Percentiles rank a stretch among this genome's conserved stretches.
Conservation (phyloP, 2,797 vertebrate genomes). For the Poeciliopsis presidionis region DNA sequence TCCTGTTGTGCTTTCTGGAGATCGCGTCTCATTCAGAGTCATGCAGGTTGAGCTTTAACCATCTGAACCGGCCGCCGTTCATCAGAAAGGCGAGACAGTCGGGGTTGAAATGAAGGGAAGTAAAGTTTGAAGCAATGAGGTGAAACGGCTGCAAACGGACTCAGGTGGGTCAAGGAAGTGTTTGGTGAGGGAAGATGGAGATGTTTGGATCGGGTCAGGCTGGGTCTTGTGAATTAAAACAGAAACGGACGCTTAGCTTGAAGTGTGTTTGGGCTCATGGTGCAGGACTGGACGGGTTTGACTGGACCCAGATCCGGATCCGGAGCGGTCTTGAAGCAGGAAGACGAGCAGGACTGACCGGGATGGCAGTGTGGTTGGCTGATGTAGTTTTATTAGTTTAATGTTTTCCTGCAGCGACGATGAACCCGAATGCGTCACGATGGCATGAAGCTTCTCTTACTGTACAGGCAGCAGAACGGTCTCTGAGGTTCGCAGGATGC, state of each 20-base stretch:
- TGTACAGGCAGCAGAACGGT: background rate
- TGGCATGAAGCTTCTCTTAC: background rate
- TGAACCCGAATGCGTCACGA: conserved; percentile 21
- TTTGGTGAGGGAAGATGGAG: background rate
- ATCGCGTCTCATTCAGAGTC: background rate
- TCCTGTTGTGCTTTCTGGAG: background rate
- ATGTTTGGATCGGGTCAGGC: background rate
- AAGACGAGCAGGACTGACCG: conserved; percentile 46
- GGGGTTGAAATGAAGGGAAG: conserved; percentile 36
- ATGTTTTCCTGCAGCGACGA: conserved; percentile 12
- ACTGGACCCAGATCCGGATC: conserved; percentile 11
- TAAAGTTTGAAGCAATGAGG: conserved; percentile 56
- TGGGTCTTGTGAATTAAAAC: conserved; percentile 2
- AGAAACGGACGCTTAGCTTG: background rate
- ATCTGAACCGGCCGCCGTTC: background rate
- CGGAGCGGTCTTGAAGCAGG: conserved; percentile 32
- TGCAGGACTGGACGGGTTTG: conserved; percentile 24
- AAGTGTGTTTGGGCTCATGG: conserved; percentile 33
- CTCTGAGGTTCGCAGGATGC: conserved; percentile 3
- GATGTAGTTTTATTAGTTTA: conserved; percentile 13
- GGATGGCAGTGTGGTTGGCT: conserved; percentile 58
- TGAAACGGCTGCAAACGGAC: background rate
- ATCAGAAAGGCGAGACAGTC: background rate
- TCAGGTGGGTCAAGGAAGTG: background rate
- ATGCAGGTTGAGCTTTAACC: background rate